Conservation (phyloP, 92 coral and sea anemone species). For the Pocillopora meandrina region DNA sequence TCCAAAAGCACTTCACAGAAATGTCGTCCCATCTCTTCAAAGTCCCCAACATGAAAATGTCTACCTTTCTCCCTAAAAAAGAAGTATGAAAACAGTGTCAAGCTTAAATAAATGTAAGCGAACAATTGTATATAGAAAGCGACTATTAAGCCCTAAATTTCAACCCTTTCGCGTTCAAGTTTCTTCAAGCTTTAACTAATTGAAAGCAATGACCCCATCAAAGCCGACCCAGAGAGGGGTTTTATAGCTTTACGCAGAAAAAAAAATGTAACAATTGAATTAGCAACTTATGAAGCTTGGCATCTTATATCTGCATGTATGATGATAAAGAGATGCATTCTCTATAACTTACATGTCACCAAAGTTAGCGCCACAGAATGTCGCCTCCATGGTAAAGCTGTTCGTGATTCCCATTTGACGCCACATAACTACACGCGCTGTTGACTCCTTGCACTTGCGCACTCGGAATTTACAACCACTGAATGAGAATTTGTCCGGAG, state of each 20-base stretch:
- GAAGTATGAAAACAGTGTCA: neutral
- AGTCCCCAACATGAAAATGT: constrained; percentile 96
- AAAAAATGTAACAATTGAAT: no score
- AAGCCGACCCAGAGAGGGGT: no score
- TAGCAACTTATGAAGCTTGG: neutral
- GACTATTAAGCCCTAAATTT: no score
- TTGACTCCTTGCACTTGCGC: constrained; percentile 96
- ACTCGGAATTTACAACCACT: constrained; percentile 97
- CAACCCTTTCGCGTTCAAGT: no score
- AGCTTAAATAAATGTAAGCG: no score
- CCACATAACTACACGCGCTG: constrained; percentile 99
- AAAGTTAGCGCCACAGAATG: constrained; percentile 96
- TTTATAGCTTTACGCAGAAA: no score
- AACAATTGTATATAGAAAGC: no score
- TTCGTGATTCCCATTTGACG: constrained; percentile 92
- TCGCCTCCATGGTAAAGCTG: constrained; percentile 99
- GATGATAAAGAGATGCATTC: neutral
- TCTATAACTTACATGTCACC: constrained; percentile 88
- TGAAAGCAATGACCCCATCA: no score
- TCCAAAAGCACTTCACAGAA: constrained; percentile 96
- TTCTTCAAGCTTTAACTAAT: no score
- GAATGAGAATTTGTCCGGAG: constrained; percentile 98
- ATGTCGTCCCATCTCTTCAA: constrained; percentile 96
- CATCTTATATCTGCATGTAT: neutral
- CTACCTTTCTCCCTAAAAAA: constrained; percentile 83